Percentiles rank a stretch among this genome's conserved stretches.
Evolutionary conservation across 1,140 invertebrate species (phyloP).

Genomic region (Ephestia elutella): DNA sequence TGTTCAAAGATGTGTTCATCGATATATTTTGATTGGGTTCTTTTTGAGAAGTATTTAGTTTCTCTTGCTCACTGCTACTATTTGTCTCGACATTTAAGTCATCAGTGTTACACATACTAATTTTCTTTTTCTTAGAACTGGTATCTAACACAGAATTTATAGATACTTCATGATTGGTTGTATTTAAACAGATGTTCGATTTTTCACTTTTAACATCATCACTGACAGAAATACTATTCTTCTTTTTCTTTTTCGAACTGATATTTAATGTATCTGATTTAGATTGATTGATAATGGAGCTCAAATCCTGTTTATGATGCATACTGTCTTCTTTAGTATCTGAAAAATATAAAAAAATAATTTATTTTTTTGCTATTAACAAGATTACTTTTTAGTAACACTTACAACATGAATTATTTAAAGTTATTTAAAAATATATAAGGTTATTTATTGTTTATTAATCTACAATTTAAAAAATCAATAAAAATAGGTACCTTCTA

Average conservation of each 20-base stretch:
- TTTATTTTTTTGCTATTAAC: not conserved
- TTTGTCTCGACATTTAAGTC: no score
- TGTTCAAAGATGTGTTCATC: not conserved
- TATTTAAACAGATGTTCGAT: no score
- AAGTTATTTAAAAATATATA: no score
- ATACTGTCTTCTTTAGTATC: not conserved
- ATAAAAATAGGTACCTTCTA: slow-evolving; percentile 14
- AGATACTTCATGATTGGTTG: no score
- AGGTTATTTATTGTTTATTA: no score
- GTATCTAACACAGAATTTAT: no score
- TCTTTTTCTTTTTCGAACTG: slow-evolving; percentile 12
- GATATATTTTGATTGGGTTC: not conserved
- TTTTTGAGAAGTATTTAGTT: not conserved
- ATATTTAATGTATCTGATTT: not conserved
- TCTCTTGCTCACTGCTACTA: not conserved
- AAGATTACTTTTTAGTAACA: not conserved
- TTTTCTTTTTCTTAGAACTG: no score
- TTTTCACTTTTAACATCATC: not conserved
- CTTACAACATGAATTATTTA: no score
- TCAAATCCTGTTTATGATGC: not conserved
- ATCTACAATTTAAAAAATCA: not conserved
- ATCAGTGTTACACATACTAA: no score
- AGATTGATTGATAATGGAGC: not conserved
- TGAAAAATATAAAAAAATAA: slow-evolving; percentile 6
- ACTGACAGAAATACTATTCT: slow-evolving; percentile 2